Conservation (phyloP, 2,888 invertebrate species). For the Dinocampus coccinellae region DNA sequence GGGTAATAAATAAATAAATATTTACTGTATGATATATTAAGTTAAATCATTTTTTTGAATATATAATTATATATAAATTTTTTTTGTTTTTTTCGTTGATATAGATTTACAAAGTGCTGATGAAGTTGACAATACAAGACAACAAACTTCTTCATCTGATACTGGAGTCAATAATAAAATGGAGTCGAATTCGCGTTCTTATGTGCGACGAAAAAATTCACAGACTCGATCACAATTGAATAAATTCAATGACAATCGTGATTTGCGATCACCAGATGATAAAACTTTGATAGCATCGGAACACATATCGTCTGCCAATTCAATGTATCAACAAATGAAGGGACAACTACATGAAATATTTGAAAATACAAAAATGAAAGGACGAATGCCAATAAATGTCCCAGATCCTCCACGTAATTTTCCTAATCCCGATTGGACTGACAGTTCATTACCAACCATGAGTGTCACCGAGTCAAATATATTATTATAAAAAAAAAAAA, state of each 20-base stretch:
- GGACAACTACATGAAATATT: constrained; percentile 54
- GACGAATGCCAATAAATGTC: constrained; percentile 50
- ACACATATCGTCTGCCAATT: constrained; percentile 31
- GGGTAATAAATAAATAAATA: constrained; percentile 11
- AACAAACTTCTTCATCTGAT: background rate
- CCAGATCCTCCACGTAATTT: constrained; percentile 56
- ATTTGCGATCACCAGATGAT: constrained; percentile 3
- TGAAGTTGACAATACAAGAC: background rate
- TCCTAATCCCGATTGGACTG: constrained; percentile 57
- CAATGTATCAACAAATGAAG: constrained; percentile 45
- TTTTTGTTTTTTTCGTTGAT: background rate
- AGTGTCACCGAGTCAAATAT: constrained; percentile 53
- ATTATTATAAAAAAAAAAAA: constrained; percentile 27
- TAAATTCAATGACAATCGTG: background rate
- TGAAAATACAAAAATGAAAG: constrained; percentile 51
- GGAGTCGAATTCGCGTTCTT: background rate
- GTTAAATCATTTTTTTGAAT: background rate
- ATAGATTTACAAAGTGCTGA: background rate
- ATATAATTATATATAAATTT: background rate
- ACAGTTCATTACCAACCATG: constrained; percentile 56
- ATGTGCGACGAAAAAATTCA: constrained; percentile 3
- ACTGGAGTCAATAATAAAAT: background rate
- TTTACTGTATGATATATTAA: background rate
- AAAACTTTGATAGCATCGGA: background rate
- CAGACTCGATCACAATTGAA: background rate